Base-by-base conservation (phyloP, 2,113 vertebrate genomes). In the Notothenia rossii region DNA sequence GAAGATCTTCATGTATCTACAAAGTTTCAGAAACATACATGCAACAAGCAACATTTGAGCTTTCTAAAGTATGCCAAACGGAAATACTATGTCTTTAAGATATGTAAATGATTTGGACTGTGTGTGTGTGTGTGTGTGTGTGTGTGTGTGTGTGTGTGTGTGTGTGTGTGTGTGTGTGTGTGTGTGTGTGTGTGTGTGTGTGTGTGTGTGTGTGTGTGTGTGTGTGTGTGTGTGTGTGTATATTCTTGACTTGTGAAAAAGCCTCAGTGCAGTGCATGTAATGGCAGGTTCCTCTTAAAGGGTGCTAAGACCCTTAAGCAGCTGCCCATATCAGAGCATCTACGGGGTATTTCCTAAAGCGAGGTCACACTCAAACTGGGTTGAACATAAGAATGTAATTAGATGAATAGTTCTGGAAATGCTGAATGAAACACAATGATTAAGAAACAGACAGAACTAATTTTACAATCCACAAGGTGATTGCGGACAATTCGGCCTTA, bases 221-320 rank as follows among this genome's bases (percentile, higher is more conserved):
- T 51, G 17, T 40, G 53, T 65, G 11, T 50, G 40, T 58, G 10
- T 4, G 29, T 29, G 29, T 29, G 2, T 25, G 25, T 25, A 2
- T 25, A 56, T 77, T 79, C 25, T 49, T 71, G 61, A 53, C 50
- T 75, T 72, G 36, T 50, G 25, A 77, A 61, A 22, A 71, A 54
- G 51, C 61, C 64, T 46, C 69, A 68, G 18, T 76, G 13, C 53
- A 59, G 54, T 53, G 46, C 86, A 67, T 87, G 82, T 80, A 65
- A 60, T 63, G 55, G 20, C 87, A 90, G 81, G 82, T 77, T 85
- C 40, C 59, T 75, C 82, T 88, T 69, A 79, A 75, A 81, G 17
- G 45, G 59, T 73, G 75, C 55, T 81, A 79, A 88, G 69, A 78
- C 76, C 76, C 65, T 61, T 25, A 72, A 85, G 75, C 86, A 87